phyloP scores from a whole-genome alignment of 1,140 invertebrate species.

The Tyrophagus putrescentiae region DNA sequence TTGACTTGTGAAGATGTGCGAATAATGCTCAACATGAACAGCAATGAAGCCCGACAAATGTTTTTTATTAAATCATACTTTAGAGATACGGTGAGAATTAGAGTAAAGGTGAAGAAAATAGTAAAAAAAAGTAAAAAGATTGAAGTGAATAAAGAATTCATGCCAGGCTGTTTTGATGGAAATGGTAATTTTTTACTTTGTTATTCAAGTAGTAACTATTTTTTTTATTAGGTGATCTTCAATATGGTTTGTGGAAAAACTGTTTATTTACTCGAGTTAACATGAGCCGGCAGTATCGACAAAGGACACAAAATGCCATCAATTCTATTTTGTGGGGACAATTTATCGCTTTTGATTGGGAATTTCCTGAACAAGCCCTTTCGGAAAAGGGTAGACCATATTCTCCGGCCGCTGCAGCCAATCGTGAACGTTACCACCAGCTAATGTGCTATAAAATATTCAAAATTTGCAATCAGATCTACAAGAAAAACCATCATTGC shows the following conservation, averaged over 20 bases:
- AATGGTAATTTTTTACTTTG: background rate
- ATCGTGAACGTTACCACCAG: background rate
- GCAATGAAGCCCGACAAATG: constrained; percentile 10
- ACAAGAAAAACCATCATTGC: background rate
- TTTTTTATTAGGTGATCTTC: background rate
- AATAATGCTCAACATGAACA: constrained; percentile 4
- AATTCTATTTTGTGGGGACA: constrained; percentile 4
- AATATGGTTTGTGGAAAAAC: constrained; percentile 18
- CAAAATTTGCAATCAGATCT: background rate
- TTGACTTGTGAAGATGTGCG: constrained; percentile 1
- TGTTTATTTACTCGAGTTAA: background rate
- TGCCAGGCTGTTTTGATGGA: background rate
- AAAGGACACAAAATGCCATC: background rate
- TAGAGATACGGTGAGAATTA: background rate
- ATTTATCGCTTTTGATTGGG: constrained; percentile 10
- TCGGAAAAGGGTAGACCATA: background rate
- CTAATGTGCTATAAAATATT: background rate
- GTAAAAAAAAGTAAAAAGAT: constrained; percentile 8
- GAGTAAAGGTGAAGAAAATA: constrained; percentile 1
- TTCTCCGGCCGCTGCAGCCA: background rate
- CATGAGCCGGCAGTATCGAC: background rate
- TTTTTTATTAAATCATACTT: constrained; percentile 1
- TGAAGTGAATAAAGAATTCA: background rate
- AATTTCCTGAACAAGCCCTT: background rate
- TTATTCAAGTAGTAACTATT: background rate